Percentiles rank a stretch among this genome's conserved stretches.
These are phyloP conservation scores for Apodemus speciosus DNA, from an alignment of 2,113 vertebrate species.

Conservation along the genomic window DNA sequence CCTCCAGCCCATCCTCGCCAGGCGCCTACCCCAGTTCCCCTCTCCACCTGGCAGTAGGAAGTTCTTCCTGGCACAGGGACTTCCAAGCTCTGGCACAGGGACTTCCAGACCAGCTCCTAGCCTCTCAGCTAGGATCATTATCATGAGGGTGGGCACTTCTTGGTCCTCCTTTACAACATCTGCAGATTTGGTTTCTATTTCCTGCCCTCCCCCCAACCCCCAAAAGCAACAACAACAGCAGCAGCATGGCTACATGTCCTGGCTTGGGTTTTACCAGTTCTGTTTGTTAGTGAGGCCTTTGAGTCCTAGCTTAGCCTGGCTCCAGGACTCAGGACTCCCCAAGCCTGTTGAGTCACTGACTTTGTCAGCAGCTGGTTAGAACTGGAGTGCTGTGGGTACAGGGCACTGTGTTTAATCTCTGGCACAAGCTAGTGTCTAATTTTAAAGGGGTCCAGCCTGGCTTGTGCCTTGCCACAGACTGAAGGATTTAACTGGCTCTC, in stretches of 20 bases:
- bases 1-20: background rate
- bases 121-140: background rate
- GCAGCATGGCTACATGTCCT: background rate
- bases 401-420: background rate
- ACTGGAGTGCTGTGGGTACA: background rate
- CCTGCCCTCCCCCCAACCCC: background rate
- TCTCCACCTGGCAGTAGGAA: background rate
- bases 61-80: background rate
- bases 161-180: background rate
- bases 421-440: background rate
- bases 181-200: constrained; percentile 2
- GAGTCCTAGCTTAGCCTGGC: background rate
- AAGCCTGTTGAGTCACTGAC: background rate
- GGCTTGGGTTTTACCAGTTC: background rate
- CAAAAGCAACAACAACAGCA: background rate
- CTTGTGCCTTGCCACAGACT: background rate
- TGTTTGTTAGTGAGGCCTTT: background rate
- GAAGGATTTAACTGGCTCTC: background rate
- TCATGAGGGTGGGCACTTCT: background rate
- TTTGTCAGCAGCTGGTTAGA: background rate
- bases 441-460: background rate
- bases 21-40: too few species aligned
- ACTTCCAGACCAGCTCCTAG: background rate
- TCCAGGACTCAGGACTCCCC: too few species aligned
- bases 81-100: background rate